Evolutionary conservation across 2,888 invertebrate genomes (phyloP), one percentile per base, ranked within the genome.

Genomic region (Zele albiditarsus): DNA sequence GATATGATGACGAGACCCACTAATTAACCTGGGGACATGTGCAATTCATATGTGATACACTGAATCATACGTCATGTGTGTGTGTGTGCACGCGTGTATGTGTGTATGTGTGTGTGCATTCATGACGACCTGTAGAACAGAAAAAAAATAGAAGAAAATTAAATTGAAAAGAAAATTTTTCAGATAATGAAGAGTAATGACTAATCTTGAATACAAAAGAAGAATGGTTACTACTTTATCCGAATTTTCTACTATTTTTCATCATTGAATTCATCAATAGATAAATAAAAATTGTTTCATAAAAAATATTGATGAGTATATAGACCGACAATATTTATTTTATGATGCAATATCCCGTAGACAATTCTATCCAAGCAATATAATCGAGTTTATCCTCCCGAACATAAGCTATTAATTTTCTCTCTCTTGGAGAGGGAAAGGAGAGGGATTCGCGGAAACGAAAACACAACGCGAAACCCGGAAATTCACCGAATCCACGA

Each of bases 391-490:
- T 65, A 66, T 27, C 42, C 57, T 57, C 49, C 33, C 53, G 65
- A 66, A 66, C 58, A 73, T 73, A 38, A 73, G 58, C 73, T 66
- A 73, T 73, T 73, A 73, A 73, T 73, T 73, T 67, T 38, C 38
- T 65, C 38, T 31, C 20, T 31, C 31, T 20, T 49, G 10, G 8
- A 20, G 53, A 53, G 20, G 53, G n/a, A 20, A 53, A 20, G n/a
- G 6, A 20, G 20, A n/a, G 20, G 8, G 23, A 53, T 10, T 66
- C 58, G 42, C 60, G 73, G 58, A 73, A 73, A 73, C 73, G 73
- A 73, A 73, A 73, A 73, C 73, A 73, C 73, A 73, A 73, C 73
- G 66, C 58, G 53, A 63, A 65, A 63, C 63, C 73, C 66, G 73
- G 66, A 73, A 73, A 73, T 73, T 73, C 73, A 42, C 28, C 28